Percentiles rank a stretch among this genome's conserved stretches.
Conservation (phyloP, 2,888 invertebrate species). For the Polydrusus pterygomalis region DNA sequence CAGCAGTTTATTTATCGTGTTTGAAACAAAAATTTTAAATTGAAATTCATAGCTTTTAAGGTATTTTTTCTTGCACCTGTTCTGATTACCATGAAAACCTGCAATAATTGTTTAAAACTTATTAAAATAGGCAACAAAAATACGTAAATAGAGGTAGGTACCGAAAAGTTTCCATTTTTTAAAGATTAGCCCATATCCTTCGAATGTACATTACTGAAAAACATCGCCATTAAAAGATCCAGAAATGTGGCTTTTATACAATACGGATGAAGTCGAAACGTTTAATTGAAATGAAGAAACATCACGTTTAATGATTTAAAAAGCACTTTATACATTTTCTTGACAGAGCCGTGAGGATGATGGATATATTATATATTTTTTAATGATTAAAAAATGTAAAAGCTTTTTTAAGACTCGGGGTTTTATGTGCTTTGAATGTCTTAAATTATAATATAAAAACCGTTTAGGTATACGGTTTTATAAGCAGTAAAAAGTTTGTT, state of each 20-base stretch:
- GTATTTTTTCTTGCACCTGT: too few species aligned
- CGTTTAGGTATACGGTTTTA: constrained; percentile 1
- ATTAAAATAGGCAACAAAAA: too few species aligned
- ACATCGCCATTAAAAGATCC: constrained; percentile 4
- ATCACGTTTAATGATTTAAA: constrained; percentile 43
- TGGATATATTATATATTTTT: not conserved
- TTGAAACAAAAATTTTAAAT: too few species aligned
- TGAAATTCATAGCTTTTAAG: too few species aligned
- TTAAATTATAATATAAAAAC: not conserved
- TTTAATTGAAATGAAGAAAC: constrained; percentile 34
- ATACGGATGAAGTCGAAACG: constrained; percentile 11
- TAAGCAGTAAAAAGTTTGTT: not conserved
- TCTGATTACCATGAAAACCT: too few species aligned
- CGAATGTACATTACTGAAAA: not conserved
- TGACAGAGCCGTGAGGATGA: constrained; percentile 19
- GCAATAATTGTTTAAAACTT: too few species aligned
- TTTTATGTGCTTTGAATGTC: constrained; percentile 4
- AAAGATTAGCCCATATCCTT: not conserved
- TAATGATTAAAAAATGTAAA: constrained; percentile 5
- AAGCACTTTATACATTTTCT: constrained; percentile 42
- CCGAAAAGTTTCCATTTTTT: not conserved
- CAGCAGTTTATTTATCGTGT: too few species aligned
- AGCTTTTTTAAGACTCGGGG: not conserved
- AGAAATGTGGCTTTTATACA: constrained; percentile 7
- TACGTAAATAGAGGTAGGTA: too few species aligned